phyloP scores from a whole-genome alignment of 2,797 vertebrate species.

The Pseudotriccus pelzelni region DNA sequence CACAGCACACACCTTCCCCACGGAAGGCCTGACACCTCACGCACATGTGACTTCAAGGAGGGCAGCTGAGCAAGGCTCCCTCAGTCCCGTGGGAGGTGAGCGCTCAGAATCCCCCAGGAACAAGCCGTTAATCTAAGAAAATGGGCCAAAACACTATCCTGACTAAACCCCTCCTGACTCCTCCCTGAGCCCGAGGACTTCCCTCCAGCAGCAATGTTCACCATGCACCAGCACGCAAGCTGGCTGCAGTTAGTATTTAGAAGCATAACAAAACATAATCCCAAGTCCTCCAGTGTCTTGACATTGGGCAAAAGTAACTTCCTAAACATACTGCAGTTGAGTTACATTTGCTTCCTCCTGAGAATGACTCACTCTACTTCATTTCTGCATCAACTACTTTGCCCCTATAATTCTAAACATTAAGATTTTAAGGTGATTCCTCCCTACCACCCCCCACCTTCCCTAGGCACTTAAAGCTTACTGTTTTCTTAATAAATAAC shows the following conservation, averaged over 20 bases:
- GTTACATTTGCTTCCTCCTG: not conserved
- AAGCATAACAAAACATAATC: not conserved
- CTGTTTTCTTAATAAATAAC: conserved; percentile 67
- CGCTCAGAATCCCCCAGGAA: not conserved
- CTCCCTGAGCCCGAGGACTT: not conserved
- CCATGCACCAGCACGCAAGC: not conserved
- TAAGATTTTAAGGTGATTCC: conserved; percentile 19
- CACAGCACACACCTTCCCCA: fast-evolving
- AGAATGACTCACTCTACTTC: not conserved
- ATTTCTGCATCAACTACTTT: not conserved
- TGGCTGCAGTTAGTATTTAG: not conserved
- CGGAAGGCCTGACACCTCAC: not conserved
- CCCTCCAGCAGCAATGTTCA: conserved; percentile 32
- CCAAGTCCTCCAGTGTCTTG: conserved; percentile 48
- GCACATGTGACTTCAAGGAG: not conserved
- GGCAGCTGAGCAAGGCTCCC: not conserved
- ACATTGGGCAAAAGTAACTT: conserved; percentile 29
- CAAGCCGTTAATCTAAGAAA: not conserved
- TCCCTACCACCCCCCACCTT: conserved; percentile 18
- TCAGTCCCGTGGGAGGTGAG: not conserved
- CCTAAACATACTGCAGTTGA: not conserved
- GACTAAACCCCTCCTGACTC: not conserved
- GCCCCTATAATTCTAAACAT: not conserved
- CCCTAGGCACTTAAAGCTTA: conserved; percentile 76
- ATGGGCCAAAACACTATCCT: not conserved